Evolutionary conservation across 2,113 vertebrate genomes (phyloP), one percentile per base, ranked within the genome.

Genomic region (Condylura cristata): DNA sequence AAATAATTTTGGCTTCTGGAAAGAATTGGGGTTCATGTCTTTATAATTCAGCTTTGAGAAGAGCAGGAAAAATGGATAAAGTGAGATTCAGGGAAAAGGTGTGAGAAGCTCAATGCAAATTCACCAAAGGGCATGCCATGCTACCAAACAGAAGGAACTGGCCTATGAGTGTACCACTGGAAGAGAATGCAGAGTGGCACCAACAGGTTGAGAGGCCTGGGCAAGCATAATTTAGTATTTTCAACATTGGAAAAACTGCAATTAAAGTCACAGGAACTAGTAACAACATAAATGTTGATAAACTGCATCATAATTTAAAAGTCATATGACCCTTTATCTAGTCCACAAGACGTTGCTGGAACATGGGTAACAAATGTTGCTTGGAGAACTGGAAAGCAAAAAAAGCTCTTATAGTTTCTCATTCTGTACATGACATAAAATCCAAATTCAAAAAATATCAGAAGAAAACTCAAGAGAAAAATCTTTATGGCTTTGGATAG

Each of bases 11-110:
- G 28, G 46, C 13, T 80, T 84, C 39, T 63, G 20, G 63, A 30
- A 86, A 76, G 20, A 61, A 61, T 18, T 28, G 4, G 41, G 28
- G 41, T n/a, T 79, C 11, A 37, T 3, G 30, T 37, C 30, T 60
- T 94, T 66, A 65, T 34, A 22, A 51, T 28, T 91, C 4, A 83
- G 41, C 44, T 94, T 90, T 87, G 32, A 86, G 12, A 83, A 86
- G 26, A 70, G 28, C 5, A 56, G 13, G 32, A 75, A 48, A 82
- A 60, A 74, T 4, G 37, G 20, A 61, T 37, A 24, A 75, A 46
- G 58, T 60, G 32, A 89, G 30, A 79, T 4, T 86, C 13, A 32
- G 30, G 41, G 18, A 17, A 65, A 32, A n/a, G 46, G 6, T 76
- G 8, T 32, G 0, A 85, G 51, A 66, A 53, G n/a, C 12, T 41